Evolutionary conservation across 2,888 invertebrate species (phyloP).

Genomic region (Drosophila acutilabella): DNA sequence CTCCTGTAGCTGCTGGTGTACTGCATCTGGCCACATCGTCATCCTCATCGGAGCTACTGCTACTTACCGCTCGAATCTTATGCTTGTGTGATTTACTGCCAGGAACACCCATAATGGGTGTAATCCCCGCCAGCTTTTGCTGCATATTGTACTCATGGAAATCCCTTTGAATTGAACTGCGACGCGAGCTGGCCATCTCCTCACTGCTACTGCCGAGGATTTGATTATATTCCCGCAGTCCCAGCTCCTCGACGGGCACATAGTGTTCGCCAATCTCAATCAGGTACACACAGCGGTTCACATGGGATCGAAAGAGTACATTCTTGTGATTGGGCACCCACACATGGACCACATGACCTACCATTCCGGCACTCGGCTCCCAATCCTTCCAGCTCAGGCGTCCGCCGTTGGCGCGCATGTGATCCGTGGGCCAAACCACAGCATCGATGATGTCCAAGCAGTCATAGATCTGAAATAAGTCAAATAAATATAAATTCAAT

Average conservation of each 20-base stretch:
- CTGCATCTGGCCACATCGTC: conserved; percentile 13
- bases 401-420: conserved; percentile 94
- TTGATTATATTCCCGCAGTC: conserved; percentile 88
- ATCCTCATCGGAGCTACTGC: conserved; percentile 76
- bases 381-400: conserved; percentile 95
- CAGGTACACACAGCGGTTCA: conserved; percentile 95
- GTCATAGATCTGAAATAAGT: conserved; percentile 90
- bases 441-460: conserved; percentile 95
- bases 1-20: conserved; percentile 3
- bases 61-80: conserved; percentile 80
- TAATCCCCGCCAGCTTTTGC: conserved; percentile 68
- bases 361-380: conserved; percentile 96
- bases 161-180: conserved; percentile 78
- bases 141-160: conserved; percentile 71
- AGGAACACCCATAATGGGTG: conserved; percentile 66
- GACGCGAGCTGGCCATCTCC: conserved; percentile 72
- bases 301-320: conserved; percentile 93
- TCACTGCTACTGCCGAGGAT: conserved; percentile 74
- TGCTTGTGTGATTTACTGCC: conserved; percentile 48
- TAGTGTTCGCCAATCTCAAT: conserved; percentile 97
- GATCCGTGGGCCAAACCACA: conserved; percentile 97
- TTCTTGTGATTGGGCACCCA: conserved; percentile 98
- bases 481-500: too few relatives aligned
- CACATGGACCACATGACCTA: conserved; percentile 96
- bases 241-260: conserved; percentile 96